phyloP scores from a whole-genome alignment of 2,113 vertebrate genomes.

The Chloropsis cyanopogon region DNA sequence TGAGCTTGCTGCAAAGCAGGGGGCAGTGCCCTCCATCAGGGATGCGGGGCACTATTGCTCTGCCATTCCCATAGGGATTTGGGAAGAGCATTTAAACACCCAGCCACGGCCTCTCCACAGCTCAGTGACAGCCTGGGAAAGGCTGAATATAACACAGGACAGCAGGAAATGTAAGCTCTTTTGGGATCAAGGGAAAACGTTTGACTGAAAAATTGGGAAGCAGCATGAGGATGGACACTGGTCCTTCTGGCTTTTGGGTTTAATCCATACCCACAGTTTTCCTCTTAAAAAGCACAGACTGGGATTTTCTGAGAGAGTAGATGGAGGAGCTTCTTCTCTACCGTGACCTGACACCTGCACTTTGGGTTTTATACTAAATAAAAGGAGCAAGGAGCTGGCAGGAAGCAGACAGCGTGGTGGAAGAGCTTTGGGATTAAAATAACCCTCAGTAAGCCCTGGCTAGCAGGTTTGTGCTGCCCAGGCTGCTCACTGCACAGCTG shows the following conservation, averaged over 20 bases:
- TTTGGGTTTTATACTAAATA: background rate
- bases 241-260: background rate
- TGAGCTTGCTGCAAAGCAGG: background rate
- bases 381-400: background rate
- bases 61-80: background rate
- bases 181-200: background rate
- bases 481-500: background rate
- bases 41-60: fast-evolving
- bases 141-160: background rate
- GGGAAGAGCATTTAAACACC: background rate
- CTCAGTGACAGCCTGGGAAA: fast-evolving
- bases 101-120: background rate
- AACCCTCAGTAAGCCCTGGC: background rate
- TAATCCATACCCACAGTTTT: background rate
- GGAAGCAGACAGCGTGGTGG: background rate
- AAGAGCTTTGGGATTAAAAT: background rate
- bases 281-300: background rate
- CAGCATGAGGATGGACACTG: background rate
- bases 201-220: background rate
- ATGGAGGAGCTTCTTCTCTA: background rate
- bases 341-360: background rate
- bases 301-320: background rate
- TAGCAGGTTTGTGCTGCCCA: background rate
- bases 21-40: background rate
- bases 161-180: background rate